phyloP scores from a whole-genome alignment of 2,113 vertebrate genomes.

The Anguilla japonica region DNA sequence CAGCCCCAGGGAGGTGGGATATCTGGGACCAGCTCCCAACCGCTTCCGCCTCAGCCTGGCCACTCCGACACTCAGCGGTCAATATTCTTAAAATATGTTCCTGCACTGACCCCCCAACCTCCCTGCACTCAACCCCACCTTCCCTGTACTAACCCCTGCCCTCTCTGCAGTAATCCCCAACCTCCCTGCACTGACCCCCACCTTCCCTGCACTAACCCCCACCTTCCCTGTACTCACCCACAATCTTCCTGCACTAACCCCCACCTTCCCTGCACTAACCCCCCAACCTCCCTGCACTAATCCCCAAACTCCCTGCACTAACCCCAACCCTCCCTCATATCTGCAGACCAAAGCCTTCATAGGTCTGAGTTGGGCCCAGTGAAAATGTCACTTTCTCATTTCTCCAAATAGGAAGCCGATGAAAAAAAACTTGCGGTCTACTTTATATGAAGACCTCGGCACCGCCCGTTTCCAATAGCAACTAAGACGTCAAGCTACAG shows the following conservation, averaged over 20 bases:
- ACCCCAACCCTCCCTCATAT: background rate
- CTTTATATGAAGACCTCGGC: background rate
- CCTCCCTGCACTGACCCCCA: too few relatives aligned
- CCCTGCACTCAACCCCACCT: too few relatives aligned
- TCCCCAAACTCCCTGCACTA: too few relatives aligned
- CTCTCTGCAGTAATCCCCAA: too few relatives aligned
- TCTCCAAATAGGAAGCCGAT: background rate
- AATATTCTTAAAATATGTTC: background rate
- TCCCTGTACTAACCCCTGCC: too few relatives aligned
- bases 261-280: too few relatives aligned
- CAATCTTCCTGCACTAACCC: too few relatives aligned
- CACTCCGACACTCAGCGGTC: background rate
- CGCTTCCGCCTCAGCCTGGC: background rate
- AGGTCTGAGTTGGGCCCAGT: too few relatives aligned
- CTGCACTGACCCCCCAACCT: background rate
- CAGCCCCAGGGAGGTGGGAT: background rate
- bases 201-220: too few relatives aligned
- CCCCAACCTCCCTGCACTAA: too few relatives aligned
- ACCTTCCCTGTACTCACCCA: too few relatives aligned
- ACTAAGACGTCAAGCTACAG: background rate
- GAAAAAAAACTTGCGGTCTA: background rate
- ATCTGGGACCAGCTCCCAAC: background rate
- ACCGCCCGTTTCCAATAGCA: background rate
- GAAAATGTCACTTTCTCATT: background rate
- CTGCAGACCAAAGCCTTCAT: too few relatives aligned